Evolutionary conservation across 2,888 invertebrate species (phyloP).

Genomic region (Hirtodrosophila confusa): DNA sequence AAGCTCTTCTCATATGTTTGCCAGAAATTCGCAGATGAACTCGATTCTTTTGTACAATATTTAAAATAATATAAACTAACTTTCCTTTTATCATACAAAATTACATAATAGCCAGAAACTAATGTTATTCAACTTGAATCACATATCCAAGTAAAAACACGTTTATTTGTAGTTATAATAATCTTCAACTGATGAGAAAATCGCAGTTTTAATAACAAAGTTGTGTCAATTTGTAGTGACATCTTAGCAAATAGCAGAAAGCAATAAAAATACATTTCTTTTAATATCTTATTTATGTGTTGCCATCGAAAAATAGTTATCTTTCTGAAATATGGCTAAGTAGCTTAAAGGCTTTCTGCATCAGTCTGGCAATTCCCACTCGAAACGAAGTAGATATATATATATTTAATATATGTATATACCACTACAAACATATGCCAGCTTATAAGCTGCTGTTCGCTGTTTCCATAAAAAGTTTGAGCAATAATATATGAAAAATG

Average conservation of each 20-base stretch:
- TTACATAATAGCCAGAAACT: too few species aligned
- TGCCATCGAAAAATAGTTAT: slow-evolving; percentile 22
- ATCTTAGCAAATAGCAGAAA: background rate
- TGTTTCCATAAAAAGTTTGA: slow-evolving; percentile 17
- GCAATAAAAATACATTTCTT: slow-evolving; percentile 10
- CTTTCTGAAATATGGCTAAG: slow-evolving; percentile 50
- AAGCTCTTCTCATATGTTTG: too few species aligned
- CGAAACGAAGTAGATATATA: slow-evolving; percentile 21
- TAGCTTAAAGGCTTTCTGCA: slow-evolving; percentile 65
- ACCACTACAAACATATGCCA: slow-evolving; percentile 18
- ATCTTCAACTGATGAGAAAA: background rate
- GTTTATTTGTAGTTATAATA: too few species aligned
- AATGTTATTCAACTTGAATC: too few species aligned
- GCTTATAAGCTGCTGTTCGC: slow-evolving; percentile 38
- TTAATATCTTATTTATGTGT: slow-evolving; percentile 13
- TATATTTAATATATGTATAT: background rate
- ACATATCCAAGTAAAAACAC: too few species aligned
- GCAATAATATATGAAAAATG: slow-evolving; percentile 56
- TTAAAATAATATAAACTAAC: too few species aligned
- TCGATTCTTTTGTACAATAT: too few species aligned
- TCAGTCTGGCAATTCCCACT: slow-evolving; percentile 25
- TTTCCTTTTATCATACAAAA: too few species aligned
- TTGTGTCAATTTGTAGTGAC: background rate
- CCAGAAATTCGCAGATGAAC: too few species aligned
- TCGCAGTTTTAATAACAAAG: background rate